These are phyloP conservation scores for Archips crataeganus DNA, from an alignment of 2,888 invertebrate genomes.

Conservation along the genomic window DNA sequence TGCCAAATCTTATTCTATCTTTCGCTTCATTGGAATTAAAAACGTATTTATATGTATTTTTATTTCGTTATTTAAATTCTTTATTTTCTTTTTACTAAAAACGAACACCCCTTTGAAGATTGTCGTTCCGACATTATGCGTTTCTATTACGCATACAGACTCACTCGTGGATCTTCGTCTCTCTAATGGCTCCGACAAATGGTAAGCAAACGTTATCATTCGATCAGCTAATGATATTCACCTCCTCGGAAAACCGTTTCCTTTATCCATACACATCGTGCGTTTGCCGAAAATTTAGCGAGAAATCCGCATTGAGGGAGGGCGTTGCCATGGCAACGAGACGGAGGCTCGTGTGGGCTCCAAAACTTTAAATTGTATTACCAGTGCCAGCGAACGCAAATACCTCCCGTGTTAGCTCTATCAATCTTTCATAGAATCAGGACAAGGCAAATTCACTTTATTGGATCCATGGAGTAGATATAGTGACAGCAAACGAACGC, in stretches of 20 bases:
- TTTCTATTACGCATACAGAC: slow-evolving; percentile 10
- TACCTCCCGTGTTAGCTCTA: slow-evolving; percentile 61
- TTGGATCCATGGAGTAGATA: slow-evolving; percentile 20
- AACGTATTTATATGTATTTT: neutral
- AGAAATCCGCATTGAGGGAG: slow-evolving; percentile 61
- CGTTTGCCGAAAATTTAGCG: slow-evolving; percentile 78
- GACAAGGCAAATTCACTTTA: slow-evolving; percentile 48
- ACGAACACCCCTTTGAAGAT: neutral
- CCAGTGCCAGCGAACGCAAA: slow-evolving; percentile 67
- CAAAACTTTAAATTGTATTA: slow-evolving; percentile 85
- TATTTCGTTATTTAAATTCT: neutral
- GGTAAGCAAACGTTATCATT: slow-evolving; percentile 53
- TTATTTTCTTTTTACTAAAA: neutral
- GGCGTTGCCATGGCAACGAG: slow-evolving; percentile 81
- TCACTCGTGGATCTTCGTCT: slow-evolving; percentile 43
- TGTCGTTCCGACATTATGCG: slow-evolving; percentile 17
- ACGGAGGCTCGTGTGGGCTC: slow-evolving; percentile 80
- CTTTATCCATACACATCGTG: slow-evolving; percentile 76
- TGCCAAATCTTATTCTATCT: neutral
- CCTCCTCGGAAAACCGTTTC: slow-evolving; percentile 81
- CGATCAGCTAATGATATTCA: slow-evolving; percentile 82
- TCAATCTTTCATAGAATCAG: slow-evolving; percentile 59
- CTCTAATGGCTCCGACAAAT: slow-evolving; percentile 64
- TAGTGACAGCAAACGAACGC: neutral
- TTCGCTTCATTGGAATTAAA: neutral